These are phyloP conservation scores for Halocynthia aurantium DNA, from an alignment of 23 tunicate species.

Conservation along the genomic window DNA sequence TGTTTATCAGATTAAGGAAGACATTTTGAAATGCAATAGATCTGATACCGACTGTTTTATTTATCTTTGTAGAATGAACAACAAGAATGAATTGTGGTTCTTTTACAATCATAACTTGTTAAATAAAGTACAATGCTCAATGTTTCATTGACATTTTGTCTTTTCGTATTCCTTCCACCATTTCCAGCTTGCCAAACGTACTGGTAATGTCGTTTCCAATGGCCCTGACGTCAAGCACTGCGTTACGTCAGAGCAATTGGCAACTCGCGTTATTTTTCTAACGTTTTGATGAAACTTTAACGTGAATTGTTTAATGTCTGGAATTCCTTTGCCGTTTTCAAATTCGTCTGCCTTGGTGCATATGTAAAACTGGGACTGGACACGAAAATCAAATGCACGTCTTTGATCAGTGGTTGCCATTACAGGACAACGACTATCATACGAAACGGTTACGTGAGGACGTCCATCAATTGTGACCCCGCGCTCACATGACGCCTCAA, in stretches of 20 bases:
- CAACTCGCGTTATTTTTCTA: conserved; percentile 28
- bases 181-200: conserved; percentile 32
- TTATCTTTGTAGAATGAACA: too few relatives aligned
- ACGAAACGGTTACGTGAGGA: conserved; percentile 30
- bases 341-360: conserved; percentile 31
- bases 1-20: too few relatives aligned
- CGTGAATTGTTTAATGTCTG: conserved; percentile 31
- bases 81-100: too few relatives aligned
- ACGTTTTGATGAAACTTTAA: conserved; percentile 34
- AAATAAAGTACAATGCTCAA: too few relatives aligned
- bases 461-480: conserved; percentile 39
- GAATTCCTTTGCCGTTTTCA: neutral
- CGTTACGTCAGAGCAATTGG: conserved; percentile 33
- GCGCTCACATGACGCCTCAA: conserved; percentile 33
- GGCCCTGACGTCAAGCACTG: conserved; percentile 31
- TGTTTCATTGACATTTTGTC: too few relatives aligned
- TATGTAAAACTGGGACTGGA: conserved; percentile 67
- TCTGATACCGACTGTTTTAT: too few relatives aligned
- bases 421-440: conserved; percentile 17
- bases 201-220: conserved; percentile 38
- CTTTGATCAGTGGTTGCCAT: neutral
- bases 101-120: too few relatives aligned
- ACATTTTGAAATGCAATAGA: too few relatives aligned
- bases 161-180: conserved; percentile 22
- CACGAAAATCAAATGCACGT: conserved; percentile 56